A percentile compares a stretch with the other conserved stretches of the same genome.
phyloP scores from a whole-genome alignment of 2,888 invertebrate species.

The Parnassius mnemosyne region DNA sequence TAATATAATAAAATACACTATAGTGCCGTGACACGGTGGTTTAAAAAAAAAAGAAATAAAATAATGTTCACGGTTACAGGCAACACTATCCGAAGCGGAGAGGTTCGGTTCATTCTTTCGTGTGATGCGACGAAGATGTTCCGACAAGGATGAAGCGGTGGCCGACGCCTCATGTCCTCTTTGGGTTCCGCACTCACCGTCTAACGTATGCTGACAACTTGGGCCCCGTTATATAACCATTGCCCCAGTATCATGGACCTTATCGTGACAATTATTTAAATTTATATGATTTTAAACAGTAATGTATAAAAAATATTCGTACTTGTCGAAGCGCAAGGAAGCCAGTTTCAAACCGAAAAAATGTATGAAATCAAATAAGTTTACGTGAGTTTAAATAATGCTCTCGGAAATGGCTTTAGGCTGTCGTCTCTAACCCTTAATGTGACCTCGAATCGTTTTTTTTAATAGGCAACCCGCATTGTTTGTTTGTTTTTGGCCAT shows the following conservation, averaged over 20 bases:
- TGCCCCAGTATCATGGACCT: not conserved
- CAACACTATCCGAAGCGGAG: conserved; percentile 60
- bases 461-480: too few relatives aligned
- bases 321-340: not conserved
- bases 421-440: too few relatives aligned
- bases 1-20: too few relatives aligned
- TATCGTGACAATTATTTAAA: not conserved
- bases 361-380: too few relatives aligned
- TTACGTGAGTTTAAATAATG: too few relatives aligned
- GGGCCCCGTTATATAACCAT: not conserved
- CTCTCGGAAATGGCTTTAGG: too few relatives aligned
- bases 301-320: not conserved
- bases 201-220: conserved; percentile 44
- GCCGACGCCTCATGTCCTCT: conserved; percentile 54
- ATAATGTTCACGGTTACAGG: conserved; percentile 40
- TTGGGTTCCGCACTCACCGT: conserved; percentile 46
- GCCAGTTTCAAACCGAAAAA: not conserved
- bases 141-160: conserved; percentile 44
- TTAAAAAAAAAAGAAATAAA: not conserved
- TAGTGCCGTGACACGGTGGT: too few relatives aligned
- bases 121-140: conserved; percentile 48
- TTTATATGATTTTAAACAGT: not conserved
- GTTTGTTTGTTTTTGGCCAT: too few relatives aligned
- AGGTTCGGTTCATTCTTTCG: conserved; percentile 48
- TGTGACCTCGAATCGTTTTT: too few relatives aligned